phyloP scores from a whole-genome alignment of 1,140 invertebrate genomes.

The Drosophila sulfurigaster region DNA sequence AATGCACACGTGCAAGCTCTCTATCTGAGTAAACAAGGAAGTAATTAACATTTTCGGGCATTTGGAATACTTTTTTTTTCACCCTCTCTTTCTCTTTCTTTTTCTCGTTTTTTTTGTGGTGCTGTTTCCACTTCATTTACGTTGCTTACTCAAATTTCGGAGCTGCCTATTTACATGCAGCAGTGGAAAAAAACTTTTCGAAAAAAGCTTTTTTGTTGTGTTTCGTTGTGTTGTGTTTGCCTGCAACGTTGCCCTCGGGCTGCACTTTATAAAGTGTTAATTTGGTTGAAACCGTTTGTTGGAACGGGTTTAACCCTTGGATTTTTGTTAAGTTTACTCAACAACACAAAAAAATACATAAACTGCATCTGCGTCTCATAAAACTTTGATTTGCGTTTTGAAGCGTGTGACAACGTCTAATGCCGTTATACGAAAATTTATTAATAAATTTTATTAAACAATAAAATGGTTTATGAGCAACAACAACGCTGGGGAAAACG shows the following conservation, averaged over 20 bases:
- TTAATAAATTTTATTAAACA: constrained; percentile 78
- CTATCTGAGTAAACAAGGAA: constrained; percentile 71
- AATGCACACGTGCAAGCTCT: constrained; percentile 41
- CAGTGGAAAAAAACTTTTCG: constrained; percentile 53
- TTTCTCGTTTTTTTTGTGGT: constrained; percentile 25
- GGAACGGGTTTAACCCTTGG: constrained; percentile 63
- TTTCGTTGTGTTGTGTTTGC: constrained; percentile 57
- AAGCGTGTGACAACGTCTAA: constrained; percentile 52
- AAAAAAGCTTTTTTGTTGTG: constrained; percentile 38
- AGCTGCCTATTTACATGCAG: constrained; percentile 71
- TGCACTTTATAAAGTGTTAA: constrained; percentile 83
- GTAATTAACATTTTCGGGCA: constrained; percentile 78
- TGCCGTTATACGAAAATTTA: constrained; percentile 64
- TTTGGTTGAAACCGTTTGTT: constrained; percentile 48
- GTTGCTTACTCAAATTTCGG: constrained; percentile 80
- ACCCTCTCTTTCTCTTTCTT: constrained; percentile 16
- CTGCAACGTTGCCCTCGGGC: constrained; percentile 50
- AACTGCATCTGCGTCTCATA: constrained; percentile 33
- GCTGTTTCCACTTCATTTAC: constrained; percentile 80
- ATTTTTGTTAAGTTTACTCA: background rate
- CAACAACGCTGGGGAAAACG: constrained; percentile 43
- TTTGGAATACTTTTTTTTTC: constrained; percentile 36
- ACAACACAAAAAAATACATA: constrained; percentile 10
- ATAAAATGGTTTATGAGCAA: constrained; percentile 69
- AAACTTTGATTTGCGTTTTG: constrained; percentile 60